Evolutionary conservation across 2,113 vertebrate genomes (phyloP), one percentile per base, ranked within the genome.

Genomic region (Zosterops lateralis): DNA sequence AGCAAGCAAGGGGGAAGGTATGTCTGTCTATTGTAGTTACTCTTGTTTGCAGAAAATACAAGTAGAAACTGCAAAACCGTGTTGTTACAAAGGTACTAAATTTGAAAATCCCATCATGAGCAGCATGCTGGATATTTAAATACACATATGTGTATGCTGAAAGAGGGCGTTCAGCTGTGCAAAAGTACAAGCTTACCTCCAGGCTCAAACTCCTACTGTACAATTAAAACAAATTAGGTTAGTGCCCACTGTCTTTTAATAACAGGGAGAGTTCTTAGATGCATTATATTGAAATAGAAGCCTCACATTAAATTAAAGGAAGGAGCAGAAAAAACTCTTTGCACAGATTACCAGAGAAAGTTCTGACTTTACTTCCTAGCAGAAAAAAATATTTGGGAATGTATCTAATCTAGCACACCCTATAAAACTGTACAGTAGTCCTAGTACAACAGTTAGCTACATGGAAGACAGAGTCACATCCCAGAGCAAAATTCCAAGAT

Each of bases 361-460:
- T 74, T 90, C 67, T 80, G 79, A 90, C 31, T 93, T 92, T 0
- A 10, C 57, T 87, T 85, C 65, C 64, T 75, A 92, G 62, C 73
- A 28, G 64, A 81, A 64, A 40, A 58, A 73, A 96, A 74, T 51
- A 14, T 70, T 93, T 84, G 71, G 20, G 57, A 95, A 78, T 79
- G 58, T 80, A 51, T 90, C 87, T 94, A 75, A 93, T 95, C 88
- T 93, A 80, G 53, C 64, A 90, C 79, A 91, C 90, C 51, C 85
- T 90, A 67, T 90, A 92, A 92, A 92, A 87, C 81, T n/a, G 32
- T 73, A 79, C 89, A 88, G 91, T 91, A 92, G 78, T 86, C 68
- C 62, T 64, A 72, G 50, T 45, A 91, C 47, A 71, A 51, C 42
- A 87, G 17, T 32, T 45, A 96, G 73, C 67, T 61, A 38, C 48